These are phyloP conservation scores for Agapornis canus DNA, from an alignment of 2,797 vertebrate genomes.

Conservation along the genomic window DNA sequence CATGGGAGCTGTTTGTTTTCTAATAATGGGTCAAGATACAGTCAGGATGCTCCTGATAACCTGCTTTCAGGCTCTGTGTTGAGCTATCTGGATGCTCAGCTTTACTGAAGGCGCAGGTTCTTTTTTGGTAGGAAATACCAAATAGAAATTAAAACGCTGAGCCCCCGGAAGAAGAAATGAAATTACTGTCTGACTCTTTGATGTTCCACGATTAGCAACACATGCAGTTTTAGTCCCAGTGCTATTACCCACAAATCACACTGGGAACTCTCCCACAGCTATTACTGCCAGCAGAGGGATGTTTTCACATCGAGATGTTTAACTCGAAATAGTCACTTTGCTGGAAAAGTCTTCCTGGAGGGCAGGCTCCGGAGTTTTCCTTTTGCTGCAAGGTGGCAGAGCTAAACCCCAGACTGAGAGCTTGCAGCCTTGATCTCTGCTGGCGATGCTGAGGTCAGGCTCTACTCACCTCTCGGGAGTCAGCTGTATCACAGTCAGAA, in stretches of 20 bases:
- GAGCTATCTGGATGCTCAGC: not conserved
- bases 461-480: accelerated
- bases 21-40: not conserved
- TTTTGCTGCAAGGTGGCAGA: not conserved
- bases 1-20: not conserved
- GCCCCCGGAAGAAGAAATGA: not conserved
- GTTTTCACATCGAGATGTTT: not conserved
- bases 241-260: not conserved
- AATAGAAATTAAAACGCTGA: not conserved
- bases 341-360: not conserved
- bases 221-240: not conserved
- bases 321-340: not conserved
- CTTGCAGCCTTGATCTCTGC: not conserved
- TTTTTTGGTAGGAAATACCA: not conserved
- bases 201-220: not conserved
- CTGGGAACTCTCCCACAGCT: not conserved
- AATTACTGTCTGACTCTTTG: not conserved
- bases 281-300: not conserved
- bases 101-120: not conserved
- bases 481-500: not conserved
- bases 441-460: not conserved
- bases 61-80: not conserved
- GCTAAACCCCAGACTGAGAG: not conserved
- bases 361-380: not conserved
- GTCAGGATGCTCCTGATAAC: not conserved